phyloP scores from a whole-genome alignment of 2,888 invertebrate species.

The Alloscopus bannaensis region DNA sequence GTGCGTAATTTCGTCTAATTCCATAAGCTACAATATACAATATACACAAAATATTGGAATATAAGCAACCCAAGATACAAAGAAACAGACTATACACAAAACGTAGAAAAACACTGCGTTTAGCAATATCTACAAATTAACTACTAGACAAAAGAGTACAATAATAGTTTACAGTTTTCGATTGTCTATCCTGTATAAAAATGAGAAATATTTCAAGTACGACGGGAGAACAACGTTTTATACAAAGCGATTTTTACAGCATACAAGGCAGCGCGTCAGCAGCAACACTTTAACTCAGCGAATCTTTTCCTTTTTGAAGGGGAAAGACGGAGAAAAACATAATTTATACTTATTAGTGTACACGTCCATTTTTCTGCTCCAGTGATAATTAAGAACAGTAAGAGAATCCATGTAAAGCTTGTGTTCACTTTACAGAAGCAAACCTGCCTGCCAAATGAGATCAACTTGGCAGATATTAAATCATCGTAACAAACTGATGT shows the following conservation, averaged over 20 bases:
- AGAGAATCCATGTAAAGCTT: not conserved
- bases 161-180: constrained; percentile 36
- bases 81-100: not conserved
- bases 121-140: constrained; percentile 49
- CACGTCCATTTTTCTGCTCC: constrained; percentile 45
- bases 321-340: too few relatives aligned
- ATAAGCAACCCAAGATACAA: constrained; percentile 19
- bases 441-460: constrained; percentile 19
- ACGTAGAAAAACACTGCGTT: constrained; percentile 1
- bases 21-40: constrained; percentile 37
- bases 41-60: constrained; percentile 41
- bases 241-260: constrained; percentile 6
- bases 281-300: constrained; percentile 1
- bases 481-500: constrained; percentile 6
- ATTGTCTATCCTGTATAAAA: constrained; percentile 5
- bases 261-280: constrained; percentile 8
- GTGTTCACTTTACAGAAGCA: not conserved
- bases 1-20: constrained; percentile 23
- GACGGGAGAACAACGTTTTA: too few relatives aligned
- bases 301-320: not conserved
- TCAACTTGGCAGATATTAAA: not conserved
- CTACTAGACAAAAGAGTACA: constrained; percentile 20
- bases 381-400: constrained; percentile 36
- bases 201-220: not conserved
- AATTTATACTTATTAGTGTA: constrained; percentile 5